Evolutionary conservation across 2,888 invertebrate species (phyloP).

Genomic region (Orthonevra nobilis): DNA sequence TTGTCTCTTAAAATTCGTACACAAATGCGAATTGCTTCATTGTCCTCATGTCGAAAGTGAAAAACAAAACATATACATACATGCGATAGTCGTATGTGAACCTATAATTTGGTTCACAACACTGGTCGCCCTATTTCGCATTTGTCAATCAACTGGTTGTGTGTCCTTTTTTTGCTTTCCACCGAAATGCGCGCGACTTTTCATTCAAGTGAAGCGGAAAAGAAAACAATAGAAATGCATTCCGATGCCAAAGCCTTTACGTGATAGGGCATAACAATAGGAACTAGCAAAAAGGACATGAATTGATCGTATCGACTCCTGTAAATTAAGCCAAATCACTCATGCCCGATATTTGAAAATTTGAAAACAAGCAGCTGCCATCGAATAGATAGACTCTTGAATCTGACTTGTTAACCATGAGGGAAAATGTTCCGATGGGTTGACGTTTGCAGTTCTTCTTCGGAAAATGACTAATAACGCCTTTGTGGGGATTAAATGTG

Average conservation of each 20-base stretch:
- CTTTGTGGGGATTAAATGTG: too few species aligned
- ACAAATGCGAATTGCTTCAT: conserved; percentile 21
- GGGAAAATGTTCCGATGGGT: too few species aligned
- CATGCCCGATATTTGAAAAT: too few species aligned
- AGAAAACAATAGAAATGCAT: conserved; percentile 56
- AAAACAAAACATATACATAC: conserved; percentile 38
- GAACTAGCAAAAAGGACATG: conserved; percentile 65
- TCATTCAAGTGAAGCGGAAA: conserved; percentile 64
- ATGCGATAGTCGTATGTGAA: conserved; percentile 49
- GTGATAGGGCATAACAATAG: conserved; percentile 2
- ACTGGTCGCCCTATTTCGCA: conserved; percentile 37
- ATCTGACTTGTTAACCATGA: too few species aligned
- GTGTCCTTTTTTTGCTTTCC: conserved; percentile 52
- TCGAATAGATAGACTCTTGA: too few species aligned
- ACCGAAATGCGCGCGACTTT: conserved; percentile 51
- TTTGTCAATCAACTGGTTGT: conserved; percentile 64
- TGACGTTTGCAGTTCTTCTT: too few species aligned
- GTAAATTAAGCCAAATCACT: too few species aligned
- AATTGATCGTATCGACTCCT: conserved; percentile 64
- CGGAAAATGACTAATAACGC: too few species aligned
- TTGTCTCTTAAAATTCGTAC: conserved; percentile 3
- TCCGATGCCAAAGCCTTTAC: conserved; percentile 25
- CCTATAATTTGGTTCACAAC: conserved; percentile 9
- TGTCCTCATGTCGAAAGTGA: conserved; percentile 27
- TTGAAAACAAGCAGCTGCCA: too few species aligned